phyloP scores from a whole-genome alignment of 1,140 invertebrate genomes.

The Tenebrio molitor region DNA sequence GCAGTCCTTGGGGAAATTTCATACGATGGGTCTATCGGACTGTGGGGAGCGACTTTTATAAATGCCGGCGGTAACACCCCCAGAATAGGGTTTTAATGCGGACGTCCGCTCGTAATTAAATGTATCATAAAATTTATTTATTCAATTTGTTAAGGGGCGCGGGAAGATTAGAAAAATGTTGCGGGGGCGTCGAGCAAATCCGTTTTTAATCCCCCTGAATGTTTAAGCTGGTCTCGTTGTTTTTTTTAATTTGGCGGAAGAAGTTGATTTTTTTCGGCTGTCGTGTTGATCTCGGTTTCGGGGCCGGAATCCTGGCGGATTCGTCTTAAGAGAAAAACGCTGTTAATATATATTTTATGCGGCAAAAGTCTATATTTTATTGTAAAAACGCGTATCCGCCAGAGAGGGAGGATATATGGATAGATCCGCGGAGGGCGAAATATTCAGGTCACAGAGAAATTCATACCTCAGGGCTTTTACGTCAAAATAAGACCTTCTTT shows the following conservation, averaged over 20 bases:
- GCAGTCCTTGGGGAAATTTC: conserved; percentile 14
- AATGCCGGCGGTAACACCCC: not conserved
- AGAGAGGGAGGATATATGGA: conserved; percentile 21
- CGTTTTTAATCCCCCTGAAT: conserved; percentile 22
- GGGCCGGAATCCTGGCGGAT: conserved; percentile 20
- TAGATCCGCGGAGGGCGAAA: conserved; percentile 29
- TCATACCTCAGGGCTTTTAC: conserved; percentile 50
- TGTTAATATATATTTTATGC: conserved; percentile 40
- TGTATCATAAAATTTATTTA: conserved; percentile 37
- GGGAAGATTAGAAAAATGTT: conserved; percentile 2
- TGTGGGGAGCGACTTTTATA: conserved; percentile 18
- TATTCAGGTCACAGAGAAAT: conserved; percentile 52
- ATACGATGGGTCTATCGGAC: conserved; percentile 29
- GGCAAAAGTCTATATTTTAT: conserved; percentile 29
- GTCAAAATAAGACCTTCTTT: conserved; percentile 50
- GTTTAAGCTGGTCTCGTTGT: too few species aligned
- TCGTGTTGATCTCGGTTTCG: too few species aligned
- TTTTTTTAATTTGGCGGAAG: too few species aligned
- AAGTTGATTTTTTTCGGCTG: too few species aligned
- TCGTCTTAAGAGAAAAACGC: conserved; percentile 24
- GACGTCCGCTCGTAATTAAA: conserved; percentile 16
- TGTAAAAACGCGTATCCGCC: conserved; percentile 27
- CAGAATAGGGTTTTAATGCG: conserved; percentile 18
- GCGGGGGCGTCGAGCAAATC: not conserved
- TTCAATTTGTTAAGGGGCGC: conserved; percentile 12